Conservation (phyloP, 2,888 invertebrate species). For the Cecidostiba fungosa region DNA sequence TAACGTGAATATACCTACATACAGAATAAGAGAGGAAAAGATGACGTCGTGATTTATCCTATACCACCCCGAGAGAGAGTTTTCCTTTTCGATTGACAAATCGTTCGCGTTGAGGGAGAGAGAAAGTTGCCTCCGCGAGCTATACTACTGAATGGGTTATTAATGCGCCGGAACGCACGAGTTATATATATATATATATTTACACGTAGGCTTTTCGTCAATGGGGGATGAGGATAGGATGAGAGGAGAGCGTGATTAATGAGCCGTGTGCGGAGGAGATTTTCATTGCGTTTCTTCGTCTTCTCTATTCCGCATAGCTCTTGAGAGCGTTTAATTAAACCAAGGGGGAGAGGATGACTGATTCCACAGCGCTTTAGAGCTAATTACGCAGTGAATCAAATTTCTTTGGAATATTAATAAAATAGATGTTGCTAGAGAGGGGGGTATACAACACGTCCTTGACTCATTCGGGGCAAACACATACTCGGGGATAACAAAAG, state of each 20-base stretch:
- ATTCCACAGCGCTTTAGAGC: neutral
- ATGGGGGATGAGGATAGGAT: too few relatives aligned
- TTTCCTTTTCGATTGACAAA: slow-evolving; percentile 25
- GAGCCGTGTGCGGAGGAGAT: neutral
- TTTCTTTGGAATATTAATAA: slow-evolving; percentile 5
- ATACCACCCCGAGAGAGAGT: neutral
- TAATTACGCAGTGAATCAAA: neutral
- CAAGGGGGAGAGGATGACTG: neutral
- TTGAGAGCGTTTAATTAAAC: neutral
- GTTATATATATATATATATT: neutral
- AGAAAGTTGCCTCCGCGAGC: neutral
- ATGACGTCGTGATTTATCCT: neutral
- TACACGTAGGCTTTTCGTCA: too few relatives aligned
- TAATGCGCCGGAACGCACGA: neutral
- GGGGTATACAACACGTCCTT: neutral
- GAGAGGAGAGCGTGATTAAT: neutral
- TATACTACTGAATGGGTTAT: neutral
- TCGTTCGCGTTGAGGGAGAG: neutral
- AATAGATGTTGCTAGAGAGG: neutral
- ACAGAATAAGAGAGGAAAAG: neutral
- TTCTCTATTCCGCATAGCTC: neutral
- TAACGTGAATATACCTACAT: too few relatives aligned
- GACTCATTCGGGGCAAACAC: neutral
- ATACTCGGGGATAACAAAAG: neutral
- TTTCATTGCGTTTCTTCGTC: neutral